A percentile compares a stretch with the other conserved stretches of the same genome.
Conservation (phyloP, 2,113 vertebrate species). For the Bungarus multicinctus region DNA sequence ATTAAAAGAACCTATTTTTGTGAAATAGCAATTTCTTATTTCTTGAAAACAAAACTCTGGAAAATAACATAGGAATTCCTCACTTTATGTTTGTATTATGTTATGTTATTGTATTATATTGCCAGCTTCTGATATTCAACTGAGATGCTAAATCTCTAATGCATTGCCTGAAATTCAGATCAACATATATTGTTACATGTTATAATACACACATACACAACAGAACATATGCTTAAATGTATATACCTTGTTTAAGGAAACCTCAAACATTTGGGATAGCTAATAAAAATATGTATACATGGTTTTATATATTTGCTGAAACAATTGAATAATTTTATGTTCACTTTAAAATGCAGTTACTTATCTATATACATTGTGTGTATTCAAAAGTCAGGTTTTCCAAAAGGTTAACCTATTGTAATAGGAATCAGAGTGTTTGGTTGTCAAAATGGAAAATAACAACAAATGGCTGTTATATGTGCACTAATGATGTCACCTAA, state of each 20-base stretch:
- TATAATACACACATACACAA: background rate
- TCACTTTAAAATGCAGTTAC: constrained; percentile 25
- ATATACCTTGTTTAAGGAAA: background rate
- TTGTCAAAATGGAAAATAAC: background rate
- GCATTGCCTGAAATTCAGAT: constrained; percentile 40
- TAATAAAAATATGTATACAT: constrained; percentile 17
- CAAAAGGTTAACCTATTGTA: constrained; percentile 20
- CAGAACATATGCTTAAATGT: background rate
- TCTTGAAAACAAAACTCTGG: background rate
- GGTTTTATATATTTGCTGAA: constrained; percentile 12
- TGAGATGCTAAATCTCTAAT: constrained; percentile 36
- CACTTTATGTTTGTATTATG: background rate
- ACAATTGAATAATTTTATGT: constrained; percentile 14
- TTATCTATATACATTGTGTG: background rate
- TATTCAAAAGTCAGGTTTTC: background rate
- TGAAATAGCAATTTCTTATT: background rate
- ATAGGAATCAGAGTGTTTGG: constrained; percentile 12
- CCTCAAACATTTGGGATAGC: constrained; percentile 24
- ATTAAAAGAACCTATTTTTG: background rate
- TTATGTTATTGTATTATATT: background rate
- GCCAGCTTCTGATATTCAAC: constrained; percentile 42
- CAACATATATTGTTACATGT: constrained; percentile 44
- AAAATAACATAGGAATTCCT: background rate
- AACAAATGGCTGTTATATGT: constrained; percentile 14
- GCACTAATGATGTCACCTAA: background rate